Evolutionary conservation across 2,888 invertebrate genomes (phyloP).

Genomic region (Habroteleia sp.): DNA sequence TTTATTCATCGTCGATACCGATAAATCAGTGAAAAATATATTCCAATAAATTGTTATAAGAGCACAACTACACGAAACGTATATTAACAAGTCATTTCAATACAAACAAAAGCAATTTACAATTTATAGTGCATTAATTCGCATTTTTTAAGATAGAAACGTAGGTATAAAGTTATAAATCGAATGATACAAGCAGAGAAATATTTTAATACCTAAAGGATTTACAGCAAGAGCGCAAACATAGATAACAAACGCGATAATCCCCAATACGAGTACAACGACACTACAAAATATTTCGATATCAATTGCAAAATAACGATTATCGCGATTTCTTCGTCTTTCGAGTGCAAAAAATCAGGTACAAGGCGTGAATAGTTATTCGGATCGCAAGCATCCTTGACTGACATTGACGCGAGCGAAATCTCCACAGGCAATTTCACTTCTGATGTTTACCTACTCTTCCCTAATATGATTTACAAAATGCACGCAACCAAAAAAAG

Average conservation of each 20-base stretch:
- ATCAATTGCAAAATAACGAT: constrained; percentile 46
- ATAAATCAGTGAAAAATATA: no score
- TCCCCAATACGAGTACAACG: constrained; percentile 24
- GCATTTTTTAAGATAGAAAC: no score
- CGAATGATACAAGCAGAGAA: no score
- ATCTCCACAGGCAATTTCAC: constrained; percentile 38
- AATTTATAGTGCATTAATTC: no score
- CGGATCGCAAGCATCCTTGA: constrained; percentile 30
- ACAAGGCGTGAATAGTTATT: constrained; percentile 2
- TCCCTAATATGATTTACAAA: constrained; percentile 50
- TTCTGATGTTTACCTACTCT: constrained; percentile 26
- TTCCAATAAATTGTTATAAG: no score
- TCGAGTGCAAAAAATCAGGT: not conserved
- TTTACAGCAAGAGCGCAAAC: constrained; percentile 15
- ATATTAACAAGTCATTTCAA: no score
- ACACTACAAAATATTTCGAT: constrained; percentile 37
- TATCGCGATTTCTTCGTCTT: constrained; percentile 20
- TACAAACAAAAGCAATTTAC: no score
- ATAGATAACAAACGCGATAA: constrained; percentile 32
- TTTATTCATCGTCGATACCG: no score
- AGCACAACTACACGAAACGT: no score
- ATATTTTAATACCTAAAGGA: no score
- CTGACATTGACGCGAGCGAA: constrained; percentile 38
- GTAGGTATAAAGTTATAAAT: no score
- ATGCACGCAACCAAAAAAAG: no score